Evolutionary conservation across 37 sponge, comb jelly and placozoan species (phyloP), one percentile per base, ranked within the genome.

Genomic region (Haliclona indistincta): DNA sequence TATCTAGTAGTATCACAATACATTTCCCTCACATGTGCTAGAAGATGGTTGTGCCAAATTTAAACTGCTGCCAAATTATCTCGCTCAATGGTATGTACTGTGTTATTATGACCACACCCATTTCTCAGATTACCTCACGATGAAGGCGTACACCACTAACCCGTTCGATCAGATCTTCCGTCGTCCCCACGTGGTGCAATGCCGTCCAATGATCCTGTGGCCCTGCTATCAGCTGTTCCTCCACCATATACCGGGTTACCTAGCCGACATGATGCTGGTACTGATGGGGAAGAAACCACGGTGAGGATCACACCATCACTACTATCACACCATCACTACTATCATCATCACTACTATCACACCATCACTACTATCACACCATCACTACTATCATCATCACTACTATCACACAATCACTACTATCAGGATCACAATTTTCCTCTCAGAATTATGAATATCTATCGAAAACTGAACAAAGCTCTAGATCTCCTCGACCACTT

Each of bases 231-330:
- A 88, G 43, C 68, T 88, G 26, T 41, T 82, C 30, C 78, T 77
- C 43, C 94, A 93, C 73, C 29, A 68, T 38, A 66, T 93, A 2
- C 94, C 94, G 1, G 89, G 83, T 37, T 93, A 85, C 70, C 41
- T 88, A 26, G 71, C 78, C 0, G 94, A 93, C 63, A 15, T 62
- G 1, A 30, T 85, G 25, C 64, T 86, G 25, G 58, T 73, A 70
- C 6, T 88, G 30, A 52, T 56, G 1, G 89, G 89, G 28, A 88
- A 86, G 70, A 88, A 88, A 65, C 83, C 88, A 73, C 71, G 42
- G 90, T 84, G 25, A 36, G 76, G n/a, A n/a, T n/a, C n/a, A n/a
- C n/a, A n/a, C n/a, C n/a, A n/a, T 63, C 62, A 60, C 8, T 23
- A 3, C n/a, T 6, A n/a, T n/a, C n/a, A n/a, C n/a, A n/a, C n/a